Evolutionary conservation across 2,797 vertebrate species (phyloP), one percentile per base, ranked within the genome.

Genomic region (Cossypha heuglini): DNA sequence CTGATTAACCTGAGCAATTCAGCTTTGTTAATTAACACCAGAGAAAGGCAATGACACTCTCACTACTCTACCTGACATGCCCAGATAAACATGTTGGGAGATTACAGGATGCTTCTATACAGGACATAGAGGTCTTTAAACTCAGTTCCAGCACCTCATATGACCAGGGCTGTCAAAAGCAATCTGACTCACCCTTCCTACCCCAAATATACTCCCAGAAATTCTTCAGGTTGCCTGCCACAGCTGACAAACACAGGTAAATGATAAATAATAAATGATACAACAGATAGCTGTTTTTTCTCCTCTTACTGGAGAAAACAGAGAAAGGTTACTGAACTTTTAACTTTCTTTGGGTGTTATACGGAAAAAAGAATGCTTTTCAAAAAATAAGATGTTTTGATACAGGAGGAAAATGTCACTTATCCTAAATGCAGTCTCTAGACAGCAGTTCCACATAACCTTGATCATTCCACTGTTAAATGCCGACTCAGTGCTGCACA

Each of bases 61-160:
- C 35, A 64, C 45, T 46, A 8, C 11, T 54, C 18, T 29, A 42
- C 13, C 16, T 73, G 55, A 63, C 14, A 8, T 45, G 67, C 11
- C 18, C 6, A 13, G 40, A 62, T 21, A 71, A 86, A 57, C 11
- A 37, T 0, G 0, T 3, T 17, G 5, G 5, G 29, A 54, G 38
- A 58, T 49, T 58, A 62, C 8, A 76, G 7, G 4, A 24, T 55
- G 9, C 10, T 31, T 79, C 25, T 49, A 49, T 49, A 26, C 25
- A 49, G 43, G 17, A 62, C 38, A 42, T 1, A 51, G 13, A 57
- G 3, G 31, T 48, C 42, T 68, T 90, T 43, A 83, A 88, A 24
- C 20, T 76, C 19, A n/a, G 11, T 74, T 86, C 31, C 7, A 86
- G 43, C 13, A 62, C 2, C 25, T 82, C n/a, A 37, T 13, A 43